phyloP scores from a whole-genome alignment of 2,888 invertebrate species.

The Alviniconcha strummeri region DNA sequence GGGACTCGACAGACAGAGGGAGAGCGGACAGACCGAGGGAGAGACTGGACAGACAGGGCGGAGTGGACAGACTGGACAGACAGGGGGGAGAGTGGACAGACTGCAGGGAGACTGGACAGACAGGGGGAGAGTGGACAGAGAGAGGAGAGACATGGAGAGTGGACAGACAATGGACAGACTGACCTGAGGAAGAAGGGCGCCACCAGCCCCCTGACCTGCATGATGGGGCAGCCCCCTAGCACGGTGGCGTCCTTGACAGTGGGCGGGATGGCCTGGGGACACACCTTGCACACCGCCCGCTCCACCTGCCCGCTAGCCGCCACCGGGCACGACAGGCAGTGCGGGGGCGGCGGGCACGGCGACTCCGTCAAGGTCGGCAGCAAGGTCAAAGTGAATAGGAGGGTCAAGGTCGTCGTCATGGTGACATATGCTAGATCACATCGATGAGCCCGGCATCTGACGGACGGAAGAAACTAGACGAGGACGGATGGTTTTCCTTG shows the following conservation, averaged over 20 bases:
- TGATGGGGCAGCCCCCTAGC: conserved; percentile 27
- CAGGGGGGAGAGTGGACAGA: no score
- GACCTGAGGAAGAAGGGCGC: conserved; percentile 10
- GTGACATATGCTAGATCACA: neutral
- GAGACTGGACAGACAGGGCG: no score
- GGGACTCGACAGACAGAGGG: no score
- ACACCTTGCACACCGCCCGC: conserved; percentile 33
- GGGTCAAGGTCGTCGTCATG: neutral
- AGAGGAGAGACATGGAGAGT: no score
- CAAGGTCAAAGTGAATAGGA: neutral
- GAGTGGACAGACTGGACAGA: no score
- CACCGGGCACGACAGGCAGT: conserved; percentile 26
- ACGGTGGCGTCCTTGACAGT: conserved; percentile 25
- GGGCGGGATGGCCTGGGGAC: conserved; percentile 34
- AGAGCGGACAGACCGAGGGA: no score
- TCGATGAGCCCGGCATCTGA: no score
- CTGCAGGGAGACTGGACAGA: no score
- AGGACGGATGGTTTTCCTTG: no score
- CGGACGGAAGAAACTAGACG: no score
- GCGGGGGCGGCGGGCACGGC: conserved; percentile 24
- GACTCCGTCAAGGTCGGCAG: neutral
- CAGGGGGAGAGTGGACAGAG: no score
- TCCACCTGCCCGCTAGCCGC: conserved; percentile 14
- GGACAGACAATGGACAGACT: neutral
- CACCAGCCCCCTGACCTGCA: conserved; percentile 20